Conservation (phyloP, 2,797 vertebrate species). For the Smutsia gigantea region DNA sequence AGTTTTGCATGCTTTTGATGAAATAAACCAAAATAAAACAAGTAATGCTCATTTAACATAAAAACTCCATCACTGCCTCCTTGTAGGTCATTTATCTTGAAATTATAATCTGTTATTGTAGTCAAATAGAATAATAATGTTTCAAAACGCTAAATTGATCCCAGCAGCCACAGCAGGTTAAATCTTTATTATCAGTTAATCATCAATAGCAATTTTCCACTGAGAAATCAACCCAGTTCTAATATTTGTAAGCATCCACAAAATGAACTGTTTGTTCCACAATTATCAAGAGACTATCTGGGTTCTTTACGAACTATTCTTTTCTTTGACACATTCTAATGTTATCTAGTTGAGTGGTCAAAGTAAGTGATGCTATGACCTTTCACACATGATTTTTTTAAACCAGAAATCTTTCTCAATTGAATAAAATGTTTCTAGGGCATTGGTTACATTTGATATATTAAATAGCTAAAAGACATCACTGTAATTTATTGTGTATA, state of each 20-base stretch:
- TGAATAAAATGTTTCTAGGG: background rate
- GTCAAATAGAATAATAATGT: constrained; percentile 79
- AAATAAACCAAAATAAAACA: background rate
- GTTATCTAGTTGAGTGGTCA: background rate
- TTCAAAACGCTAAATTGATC: constrained; percentile 77
- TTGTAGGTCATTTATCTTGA: constrained; percentile 78
- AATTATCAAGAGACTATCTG: background rate
- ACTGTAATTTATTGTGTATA: background rate
- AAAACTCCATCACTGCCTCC: background rate
- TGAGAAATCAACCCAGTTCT: constrained; percentile 62
- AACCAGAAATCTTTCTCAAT: background rate
- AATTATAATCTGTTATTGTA: constrained; percentile 81
- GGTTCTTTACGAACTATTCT: background rate
- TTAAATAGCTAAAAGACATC: background rate
- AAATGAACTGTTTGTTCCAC: constrained; percentile 66
- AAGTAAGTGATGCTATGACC: background rate
- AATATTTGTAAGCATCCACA: constrained; percentile 66
- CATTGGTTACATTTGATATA: background rate
- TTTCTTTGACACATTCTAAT: background rate
- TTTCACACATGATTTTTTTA: background rate
- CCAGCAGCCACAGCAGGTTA: constrained; percentile 78
- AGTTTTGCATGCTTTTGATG: background rate
- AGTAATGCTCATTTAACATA: background rate
- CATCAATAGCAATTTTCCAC: constrained; percentile 80
- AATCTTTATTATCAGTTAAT: constrained; percentile 81